These are phyloP conservation scores for Gadus chalcogrammus DNA, from an alignment of 2,113 vertebrate genomes.

Conservation along the genomic window DNA sequence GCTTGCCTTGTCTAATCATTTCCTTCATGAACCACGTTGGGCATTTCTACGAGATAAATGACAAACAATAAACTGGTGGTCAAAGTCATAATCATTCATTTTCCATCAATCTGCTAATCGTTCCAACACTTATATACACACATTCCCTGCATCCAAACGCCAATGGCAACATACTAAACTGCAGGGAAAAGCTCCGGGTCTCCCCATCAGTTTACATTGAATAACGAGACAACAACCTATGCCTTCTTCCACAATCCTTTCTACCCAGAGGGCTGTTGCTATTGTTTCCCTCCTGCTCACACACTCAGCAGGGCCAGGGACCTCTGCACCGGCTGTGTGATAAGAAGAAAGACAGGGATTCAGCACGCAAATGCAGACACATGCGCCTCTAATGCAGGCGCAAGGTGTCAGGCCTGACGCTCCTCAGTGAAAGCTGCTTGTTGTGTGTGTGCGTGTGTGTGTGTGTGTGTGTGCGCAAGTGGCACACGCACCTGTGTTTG, in stretches of 20 bases:
- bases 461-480: constrained; percentile 24
- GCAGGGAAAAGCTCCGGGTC: no score
- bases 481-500: constrained; percentile 25
- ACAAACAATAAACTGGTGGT: no score
- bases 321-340: constrained; percentile 38
- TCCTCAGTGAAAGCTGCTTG: constrained; percentile 44
- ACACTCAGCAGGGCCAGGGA: constrained; percentile 22
- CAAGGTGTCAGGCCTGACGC: constrained; percentile 58
- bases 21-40: no score
- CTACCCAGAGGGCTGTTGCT: no score
- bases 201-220: no score
- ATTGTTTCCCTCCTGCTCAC: background rate
- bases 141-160: no score
- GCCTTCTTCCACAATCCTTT: background rate
- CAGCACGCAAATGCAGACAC: constrained; percentile 55
- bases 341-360: constrained; percentile 46
- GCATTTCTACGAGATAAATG: no score
- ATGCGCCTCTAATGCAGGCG: constrained; percentile 46
- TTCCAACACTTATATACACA: no score
- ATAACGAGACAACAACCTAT: background rate
- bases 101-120: no score
- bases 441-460: constrained; percentile 17
- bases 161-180: no score
- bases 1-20: no score
- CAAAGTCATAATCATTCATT: no score